Base-by-base conservation (phyloP, 2,113 vertebrate species). In the Taxidea taxus region DNA sequence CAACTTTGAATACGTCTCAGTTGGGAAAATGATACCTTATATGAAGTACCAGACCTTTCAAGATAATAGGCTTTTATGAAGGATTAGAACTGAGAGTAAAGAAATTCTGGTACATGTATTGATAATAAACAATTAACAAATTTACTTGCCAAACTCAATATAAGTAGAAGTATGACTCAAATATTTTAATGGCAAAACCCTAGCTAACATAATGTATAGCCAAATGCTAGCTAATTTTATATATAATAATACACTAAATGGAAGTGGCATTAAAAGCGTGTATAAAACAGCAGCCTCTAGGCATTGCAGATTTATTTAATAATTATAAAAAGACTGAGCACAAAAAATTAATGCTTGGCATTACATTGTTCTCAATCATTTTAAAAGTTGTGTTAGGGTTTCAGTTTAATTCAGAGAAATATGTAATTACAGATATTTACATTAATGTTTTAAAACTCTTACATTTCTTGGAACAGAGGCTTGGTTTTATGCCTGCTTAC, bases 131-230 rank as follows among this genome's bases (percentile, higher is more conserved):
- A 72, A 51, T 80, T 77, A 66, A 58, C 75, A 62, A 92, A 23
- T 18, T 95, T 92, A 51, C 21, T 84, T 94, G 8, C 58, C 54
- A 83, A 74, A 86, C 16, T 85, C 70, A 54, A 27, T 54, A 18
- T n/a, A 78, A 91, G 25, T 44, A 13, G 54, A 92, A 94, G 47
- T 56, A 39, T 87, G n/a, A 74, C 64, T 95, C 31, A 94, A 93
- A 74, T 89, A 87, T 37, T 94, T 56, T 89, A 93, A 83, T 68
- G 58, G 60, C 31, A 88, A 60, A 92, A 72, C 91, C 94, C 27
- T 87, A 64, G 70, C 12, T 64, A 64, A 91, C 3, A 51, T 96
- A 34, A 70, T 86, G 1, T 37, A 10, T 25, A 49, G 56, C 21
- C 87, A 91, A 88, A 83, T 70, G n/a, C 29, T 92, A 56, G 20